Evolutionary conservation across 2,888 invertebrate genomes (phyloP).

Genomic region (Alloplasta piceator): DNA sequence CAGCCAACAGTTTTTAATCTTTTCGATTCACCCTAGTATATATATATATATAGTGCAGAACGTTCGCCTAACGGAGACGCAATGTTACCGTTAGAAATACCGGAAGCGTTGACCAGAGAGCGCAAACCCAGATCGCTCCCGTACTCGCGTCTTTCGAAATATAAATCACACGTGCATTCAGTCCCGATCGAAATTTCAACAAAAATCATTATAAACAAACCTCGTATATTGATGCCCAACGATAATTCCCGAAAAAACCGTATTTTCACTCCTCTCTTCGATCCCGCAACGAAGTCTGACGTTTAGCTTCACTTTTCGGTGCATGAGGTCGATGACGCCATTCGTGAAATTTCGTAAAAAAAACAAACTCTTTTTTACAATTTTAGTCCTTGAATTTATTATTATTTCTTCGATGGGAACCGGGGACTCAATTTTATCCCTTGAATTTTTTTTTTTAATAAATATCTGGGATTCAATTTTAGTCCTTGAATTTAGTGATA

Average conservation of each 20-base stretch:
- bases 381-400: no score
- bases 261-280: slow-evolving; percentile 51
- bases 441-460: no score
- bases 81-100: slow-evolving; percentile 63
- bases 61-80: slow-evolving; percentile 63
- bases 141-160: slow-evolving; percentile 25
- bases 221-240: slow-evolving; percentile 60
- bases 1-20: no score
- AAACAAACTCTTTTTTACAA: no score
- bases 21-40: no score
- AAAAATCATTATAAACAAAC: slow-evolving; percentile 32
- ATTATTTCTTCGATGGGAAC: no score
- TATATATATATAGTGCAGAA: slow-evolving; percentile 29
- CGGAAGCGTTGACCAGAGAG: slow-evolving; percentile 45
- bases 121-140: slow-evolving; percentile 24
- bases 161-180: slow-evolving; percentile 1
- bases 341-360: slow-evolving; percentile 38
- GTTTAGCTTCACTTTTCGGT: slow-evolving; percentile 54
- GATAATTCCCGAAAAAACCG: slow-evolving; percentile 62
- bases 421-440: no score
- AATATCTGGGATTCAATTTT: no score
- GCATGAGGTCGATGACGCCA: slow-evolving; percentile 51
- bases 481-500: no score
- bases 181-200: background rate
- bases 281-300: slow-evolving; percentile 45